Conservation (phyloP, 2,797 vertebrate genomes). For the Luscinia luscinia region DNA sequence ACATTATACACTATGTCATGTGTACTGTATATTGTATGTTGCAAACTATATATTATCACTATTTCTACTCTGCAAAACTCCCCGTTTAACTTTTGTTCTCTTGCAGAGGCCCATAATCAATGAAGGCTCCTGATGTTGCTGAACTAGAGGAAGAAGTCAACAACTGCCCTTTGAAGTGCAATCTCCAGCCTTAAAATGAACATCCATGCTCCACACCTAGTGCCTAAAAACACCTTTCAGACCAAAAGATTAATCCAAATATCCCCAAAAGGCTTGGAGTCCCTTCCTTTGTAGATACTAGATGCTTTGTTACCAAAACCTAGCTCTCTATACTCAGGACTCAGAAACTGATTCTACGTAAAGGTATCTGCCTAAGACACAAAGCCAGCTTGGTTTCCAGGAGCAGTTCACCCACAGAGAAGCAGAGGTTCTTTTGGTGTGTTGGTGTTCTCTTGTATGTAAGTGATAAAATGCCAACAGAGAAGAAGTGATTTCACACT, state of each 20-base stretch:
- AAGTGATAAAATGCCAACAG: neutral
- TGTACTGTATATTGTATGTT: neutral
- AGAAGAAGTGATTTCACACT: conserved; percentile 7
- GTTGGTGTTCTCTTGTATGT: neutral
- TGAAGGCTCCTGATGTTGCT: neutral
- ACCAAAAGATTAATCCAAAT: neutral
- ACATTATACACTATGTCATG: neutral
- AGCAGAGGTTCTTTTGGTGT: neutral
- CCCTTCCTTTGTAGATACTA: neutral
- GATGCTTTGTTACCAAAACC: neutral
- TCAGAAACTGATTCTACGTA: neutral
- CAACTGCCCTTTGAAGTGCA: neutral
- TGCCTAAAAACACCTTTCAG: neutral
- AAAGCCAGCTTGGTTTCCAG: neutral
- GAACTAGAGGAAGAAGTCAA: neutral
- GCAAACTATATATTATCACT: neutral
- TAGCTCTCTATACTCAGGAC: neutral
- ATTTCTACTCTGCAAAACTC: neutral
- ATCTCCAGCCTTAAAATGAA: neutral
- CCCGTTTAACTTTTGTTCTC: neutral
- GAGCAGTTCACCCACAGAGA: neutral
- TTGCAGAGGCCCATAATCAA: neutral
- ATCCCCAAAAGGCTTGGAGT: neutral
- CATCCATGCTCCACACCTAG: neutral
- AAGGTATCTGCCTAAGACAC: neutral